Base-by-base conservation (phyloP, 1,140 invertebrate genomes). In the Phymastichus coffea region DNA sequence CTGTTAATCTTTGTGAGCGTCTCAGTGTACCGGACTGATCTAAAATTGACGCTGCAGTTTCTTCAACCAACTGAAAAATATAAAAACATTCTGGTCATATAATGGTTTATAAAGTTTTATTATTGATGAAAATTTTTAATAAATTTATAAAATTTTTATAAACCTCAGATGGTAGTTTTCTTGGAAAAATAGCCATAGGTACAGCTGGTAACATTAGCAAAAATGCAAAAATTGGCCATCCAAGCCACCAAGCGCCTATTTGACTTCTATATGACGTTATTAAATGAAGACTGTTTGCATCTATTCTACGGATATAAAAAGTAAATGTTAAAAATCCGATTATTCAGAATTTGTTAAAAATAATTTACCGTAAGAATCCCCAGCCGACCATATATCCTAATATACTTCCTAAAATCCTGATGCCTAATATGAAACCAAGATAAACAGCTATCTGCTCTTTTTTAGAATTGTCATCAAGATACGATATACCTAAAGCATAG, bases 391-490 rank as follows among this genome's bases (percentile, higher is more conserved):
- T 55, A 8, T 75, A 73, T 22, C 81, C 81, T 6, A 78, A 48
- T 41, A 81, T 64, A 26, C 74, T 53, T 23, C 81, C 81, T 0
- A 81, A 23, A 38, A 80, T 57, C 56, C 70, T 76, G 3, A 70
- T 65, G 3, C 74, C 68, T 2, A 83, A 49, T 8, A 76, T 52
- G 7, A 81, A 33, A 20, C 78, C 76, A 17, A 84, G 70, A 15
- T 80, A 81, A 10, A 74, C 66, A 6, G 85, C 77, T 17, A 84
- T 80, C 40, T 85, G 81, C 38, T 81, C 78, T 55, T 77, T 82
- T 48, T 84, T 80, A 0, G 85, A 83, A 64, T 87, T 88, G 63
- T 88, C 87, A 60, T 88, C 86, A 23, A 88, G 79, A 67, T 88
- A 89, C 2, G 86, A 83, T 15, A 88, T 76, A 2, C 86, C 87